phyloP scores from a whole-genome alignment of 2,113 vertebrate genomes.

The Clupea harengus region DNA sequence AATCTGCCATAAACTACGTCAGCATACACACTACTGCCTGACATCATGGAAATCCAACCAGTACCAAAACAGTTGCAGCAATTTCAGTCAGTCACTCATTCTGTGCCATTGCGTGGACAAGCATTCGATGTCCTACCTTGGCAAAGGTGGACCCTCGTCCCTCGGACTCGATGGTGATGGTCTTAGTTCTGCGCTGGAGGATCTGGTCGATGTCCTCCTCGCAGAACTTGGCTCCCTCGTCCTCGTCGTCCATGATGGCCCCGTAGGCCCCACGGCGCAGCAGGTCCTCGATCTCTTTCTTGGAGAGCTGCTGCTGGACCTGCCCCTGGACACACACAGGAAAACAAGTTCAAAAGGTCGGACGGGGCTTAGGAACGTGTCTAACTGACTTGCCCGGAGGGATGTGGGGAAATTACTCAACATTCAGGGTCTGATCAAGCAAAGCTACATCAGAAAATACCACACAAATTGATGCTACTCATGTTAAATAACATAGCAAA shows the following conservation, averaged over 20 bases:
- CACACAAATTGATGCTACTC: too few relatives aligned
- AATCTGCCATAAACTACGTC: too few relatives aligned
- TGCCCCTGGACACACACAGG: constrained; percentile 55
- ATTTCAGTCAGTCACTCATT: too few relatives aligned
- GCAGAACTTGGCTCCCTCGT: constrained; percentile 98
- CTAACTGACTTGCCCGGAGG: too few relatives aligned
- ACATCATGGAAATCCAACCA: too few relatives aligned
- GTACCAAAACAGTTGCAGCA: too few relatives aligned
- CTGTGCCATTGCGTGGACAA: too few relatives aligned
- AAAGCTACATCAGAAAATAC: too few relatives aligned
- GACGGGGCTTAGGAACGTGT: too few relatives aligned
- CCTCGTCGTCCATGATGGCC: constrained; percentile 98
- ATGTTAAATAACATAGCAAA: not conserved
- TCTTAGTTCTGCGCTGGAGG: constrained; percentile 93
- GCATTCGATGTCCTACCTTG: constrained; percentile 73
- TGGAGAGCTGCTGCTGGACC: constrained; percentile 93
- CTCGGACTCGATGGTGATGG: constrained; percentile 97
- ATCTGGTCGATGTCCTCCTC: constrained; percentile 99
- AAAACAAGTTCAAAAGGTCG: not conserved
- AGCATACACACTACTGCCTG: too few relatives aligned
- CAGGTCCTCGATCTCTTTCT: constrained; percentile 97
- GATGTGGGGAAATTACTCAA: not conserved
- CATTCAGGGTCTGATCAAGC: not conserved
- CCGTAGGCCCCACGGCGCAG: constrained; percentile 93
- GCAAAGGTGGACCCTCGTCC: constrained; percentile 97